phyloP scores from a whole-genome alignment of 1,140 invertebrate species.

The Drosophila baimaii region DNA sequence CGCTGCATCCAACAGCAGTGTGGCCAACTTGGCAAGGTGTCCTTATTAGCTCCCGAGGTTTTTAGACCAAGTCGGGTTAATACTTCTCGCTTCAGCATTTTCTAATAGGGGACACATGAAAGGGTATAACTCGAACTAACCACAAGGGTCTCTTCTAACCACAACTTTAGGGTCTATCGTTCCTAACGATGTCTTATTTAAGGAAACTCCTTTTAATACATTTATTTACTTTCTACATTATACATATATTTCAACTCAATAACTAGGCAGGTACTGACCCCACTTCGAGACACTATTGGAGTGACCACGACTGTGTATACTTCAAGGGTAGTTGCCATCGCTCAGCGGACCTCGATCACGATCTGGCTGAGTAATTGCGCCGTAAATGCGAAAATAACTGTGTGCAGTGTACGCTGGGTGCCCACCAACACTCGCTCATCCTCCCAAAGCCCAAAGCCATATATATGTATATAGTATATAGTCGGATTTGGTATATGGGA shows the following conservation, averaged over 20 bases:
- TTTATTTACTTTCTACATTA: not conserved
- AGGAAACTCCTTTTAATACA: too few species aligned
- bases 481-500: not conserved
- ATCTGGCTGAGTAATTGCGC: conserved; percentile 42
- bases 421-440: conserved; percentile 10
- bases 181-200: too few species aligned
- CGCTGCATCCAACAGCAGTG: not conserved
- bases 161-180: not conserved
- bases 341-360: conserved; percentile 12
- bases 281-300: not conserved
- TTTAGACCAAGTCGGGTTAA: not conserved
- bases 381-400: conserved; percentile 41
- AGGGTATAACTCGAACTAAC: too few species aligned
- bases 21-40: too few species aligned
- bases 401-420: conserved; percentile 5
- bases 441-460: not conserved
- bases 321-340: not conserved
- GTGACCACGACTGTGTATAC: conserved; percentile 9
- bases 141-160: too few species aligned
- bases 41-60: too few species aligned
- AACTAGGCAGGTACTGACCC: too few species aligned
- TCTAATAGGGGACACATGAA: too few species aligned
- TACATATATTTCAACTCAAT: too few species aligned
- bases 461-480: too few species aligned
- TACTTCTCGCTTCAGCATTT: not conserved